These are phyloP conservation scores for Tetramorium simillimum DNA, from an alignment of 1,140 invertebrate genomes.

Conservation along the genomic window DNA sequence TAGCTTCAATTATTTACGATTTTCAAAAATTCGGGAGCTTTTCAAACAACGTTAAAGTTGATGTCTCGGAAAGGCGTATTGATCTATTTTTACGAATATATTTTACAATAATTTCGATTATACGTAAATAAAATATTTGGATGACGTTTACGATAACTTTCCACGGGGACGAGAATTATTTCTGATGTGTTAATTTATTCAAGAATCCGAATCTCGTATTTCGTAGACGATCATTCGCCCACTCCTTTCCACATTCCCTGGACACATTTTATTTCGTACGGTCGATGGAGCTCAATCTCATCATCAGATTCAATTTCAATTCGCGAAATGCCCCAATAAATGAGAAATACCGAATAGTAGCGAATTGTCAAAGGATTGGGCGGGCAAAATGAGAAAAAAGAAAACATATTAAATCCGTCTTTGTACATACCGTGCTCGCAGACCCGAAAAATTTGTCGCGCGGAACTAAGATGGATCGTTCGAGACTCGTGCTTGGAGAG, in stretches of 20 bases:
- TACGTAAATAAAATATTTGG: not conserved
- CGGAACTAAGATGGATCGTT: conserved; percentile 35
- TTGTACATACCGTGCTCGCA: conserved; percentile 4
- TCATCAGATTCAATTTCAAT: conserved; percentile 42
- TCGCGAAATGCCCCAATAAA: conserved; percentile 15
- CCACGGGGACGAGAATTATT: not conserved
- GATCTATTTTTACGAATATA: not conserved
- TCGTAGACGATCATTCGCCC: not conserved
- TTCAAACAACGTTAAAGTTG: not conserved
- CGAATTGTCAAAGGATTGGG: not conserved
- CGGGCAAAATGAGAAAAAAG: not conserved
- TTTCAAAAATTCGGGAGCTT: not conserved
- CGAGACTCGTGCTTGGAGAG: not conserved
- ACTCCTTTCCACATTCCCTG: not conserved
- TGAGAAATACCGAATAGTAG: not conserved
- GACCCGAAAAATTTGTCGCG: conserved; percentile 40
- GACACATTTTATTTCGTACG: conserved; percentile 17
- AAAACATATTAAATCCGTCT: conserved; percentile 23
- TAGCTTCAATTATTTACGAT: not conserved
- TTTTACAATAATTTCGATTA: not conserved
- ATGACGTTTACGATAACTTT: not conserved
- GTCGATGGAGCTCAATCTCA: not conserved
- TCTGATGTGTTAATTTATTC: not conserved
- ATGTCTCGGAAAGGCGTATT: not conserved
- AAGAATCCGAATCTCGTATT: not conserved